Conservation (phyloP, 2,888 invertebrate genomes). For the Masnerella sp. region DNA sequence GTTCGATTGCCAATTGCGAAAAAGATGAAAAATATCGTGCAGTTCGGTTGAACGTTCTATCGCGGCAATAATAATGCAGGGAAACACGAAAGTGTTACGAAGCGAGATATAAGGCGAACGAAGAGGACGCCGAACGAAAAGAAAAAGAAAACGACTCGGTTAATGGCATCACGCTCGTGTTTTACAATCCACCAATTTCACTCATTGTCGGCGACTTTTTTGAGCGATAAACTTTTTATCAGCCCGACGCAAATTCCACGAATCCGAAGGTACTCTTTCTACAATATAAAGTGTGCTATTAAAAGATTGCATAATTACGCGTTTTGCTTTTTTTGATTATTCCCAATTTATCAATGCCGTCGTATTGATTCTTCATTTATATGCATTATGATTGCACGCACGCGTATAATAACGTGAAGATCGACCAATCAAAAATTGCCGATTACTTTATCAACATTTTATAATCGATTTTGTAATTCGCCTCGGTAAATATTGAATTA, state of each 20-base stretch:
- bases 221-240: conserved; percentile 52
- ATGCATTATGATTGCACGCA: conserved; percentile 6
- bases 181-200: conserved; percentile 56
- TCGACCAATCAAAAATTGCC: neutral
- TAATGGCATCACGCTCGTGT: conserved; percentile 55
- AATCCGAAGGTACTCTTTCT: conserved; percentile 22
- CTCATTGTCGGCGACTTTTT: conserved; percentile 52
- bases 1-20: conserved; percentile 17
- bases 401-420: conserved; percentile 1
- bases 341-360: conserved; percentile 13
- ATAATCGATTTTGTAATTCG: neutral
- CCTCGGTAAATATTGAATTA: neutral
- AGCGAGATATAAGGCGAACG: conserved; percentile 43
- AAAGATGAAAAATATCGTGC: conserved; percentile 36
- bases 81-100: conserved; percentile 63
- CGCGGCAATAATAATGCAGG: conserved; percentile 50
- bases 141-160: conserved; percentile 37
- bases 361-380: conserved; percentile 25
- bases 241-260: conserved; percentile 31
- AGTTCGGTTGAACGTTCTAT: conserved; percentile 31
- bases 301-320: conserved; percentile 24
- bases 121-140: conserved; percentile 29
- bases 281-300: conserved; percentile 12
- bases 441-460: neutral
- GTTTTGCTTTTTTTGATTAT: conserved; percentile 10